Evolutionary conservation across 1,140 invertebrate species (phyloP).

Genomic region (Dendroctonus ponderosae): DNA sequence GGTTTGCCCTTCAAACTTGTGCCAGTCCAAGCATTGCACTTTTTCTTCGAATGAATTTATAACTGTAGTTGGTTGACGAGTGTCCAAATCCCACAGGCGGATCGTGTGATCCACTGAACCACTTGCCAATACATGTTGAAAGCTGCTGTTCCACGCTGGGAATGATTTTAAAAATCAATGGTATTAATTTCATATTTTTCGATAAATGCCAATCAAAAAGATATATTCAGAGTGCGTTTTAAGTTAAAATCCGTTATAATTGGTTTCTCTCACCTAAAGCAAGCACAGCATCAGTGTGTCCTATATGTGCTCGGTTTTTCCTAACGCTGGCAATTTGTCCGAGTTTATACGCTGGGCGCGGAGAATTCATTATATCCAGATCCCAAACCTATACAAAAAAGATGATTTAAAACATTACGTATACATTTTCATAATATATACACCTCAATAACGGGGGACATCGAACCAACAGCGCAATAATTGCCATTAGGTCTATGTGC

Average conservation of each 20-base stretch:
- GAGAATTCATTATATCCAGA: slow-evolving; percentile 84
- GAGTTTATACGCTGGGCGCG: slow-evolving; percentile 82
- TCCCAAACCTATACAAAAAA: slow-evolving; percentile 72
- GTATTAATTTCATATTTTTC: not conserved
- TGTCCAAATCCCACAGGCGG: slow-evolving; percentile 91
- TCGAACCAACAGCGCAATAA: slow-evolving; percentile 86
- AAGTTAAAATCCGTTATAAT: not conserved
- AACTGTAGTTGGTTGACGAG: slow-evolving; percentile 68
- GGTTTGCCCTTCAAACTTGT: slow-evolving; percentile 77
- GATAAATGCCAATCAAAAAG: not conserved
- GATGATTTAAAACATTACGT: not conserved
- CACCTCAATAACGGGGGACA: slow-evolving; percentile 82
- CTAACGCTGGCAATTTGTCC: slow-evolving; percentile 78
- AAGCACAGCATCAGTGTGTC: slow-evolving; percentile 89
- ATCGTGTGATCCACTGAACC: slow-evolving; percentile 87
- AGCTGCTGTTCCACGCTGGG: slow-evolving; percentile 84
- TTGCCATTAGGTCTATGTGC: slow-evolving; percentile 70
- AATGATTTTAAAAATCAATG: not conserved
- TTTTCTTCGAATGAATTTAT: slow-evolving; percentile 77
- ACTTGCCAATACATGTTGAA: slow-evolving; percentile 82
- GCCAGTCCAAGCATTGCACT: slow-evolving; percentile 83
- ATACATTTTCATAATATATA: not conserved
- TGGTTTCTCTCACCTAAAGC: slow-evolving; percentile 51
- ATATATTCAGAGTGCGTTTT: not conserved
- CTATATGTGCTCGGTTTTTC: slow-evolving; percentile 63